Evolutionary conservation across 2,797 vertebrate genomes (phyloP), one percentile per base, ranked within the genome.

Genomic region (Oryzias sinensis): DNA sequence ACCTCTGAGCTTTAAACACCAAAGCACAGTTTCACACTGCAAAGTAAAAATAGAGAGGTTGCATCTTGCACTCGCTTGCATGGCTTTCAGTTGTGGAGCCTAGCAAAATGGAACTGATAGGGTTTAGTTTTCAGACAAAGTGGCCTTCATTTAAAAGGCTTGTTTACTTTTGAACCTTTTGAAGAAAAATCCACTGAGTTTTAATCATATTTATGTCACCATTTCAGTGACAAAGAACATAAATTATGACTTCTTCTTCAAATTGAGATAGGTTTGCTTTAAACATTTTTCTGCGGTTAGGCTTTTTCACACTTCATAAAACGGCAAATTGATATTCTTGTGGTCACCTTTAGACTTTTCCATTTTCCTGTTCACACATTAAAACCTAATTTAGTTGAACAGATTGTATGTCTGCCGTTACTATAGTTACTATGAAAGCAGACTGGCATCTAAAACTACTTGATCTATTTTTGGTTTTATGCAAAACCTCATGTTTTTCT

Each of bases 1-100:
- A 72, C 65, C 64, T 82, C 9, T 82, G 86, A 85, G 82, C 81
- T 77, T 70, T 68, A 74, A 80, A 83, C 82, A 79, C 63, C 49
- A 41, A 82, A 76, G 76, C 74, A 70, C 49, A 33, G 72, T 85
- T 88, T 85, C 72, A 72, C 79, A 87, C 85, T 75, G 40, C 73
- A 80, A 81, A 45, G 72, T 84, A 81, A 77, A 83, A 72, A 73
- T 78, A 72, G 79, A 83, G 82, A 59, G 57, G 65, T 68, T 44
- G 64, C 60, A 75, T 73, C 46, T 66, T 77, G 62, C 59, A 42
- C 62, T 71, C 37, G 47, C 76, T 71, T 79, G 51, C 71, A 41
- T 27, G 46, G 14, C 56, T 78, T 72, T 64, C 27, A 59, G 41
- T 67, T 61, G 54, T 56, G 71, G 76, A 77, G 60, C 56, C 53